Evolutionary conservation across 2,888 invertebrate genomes (phyloP).

Genomic region (Venusia cambrica): DNA sequence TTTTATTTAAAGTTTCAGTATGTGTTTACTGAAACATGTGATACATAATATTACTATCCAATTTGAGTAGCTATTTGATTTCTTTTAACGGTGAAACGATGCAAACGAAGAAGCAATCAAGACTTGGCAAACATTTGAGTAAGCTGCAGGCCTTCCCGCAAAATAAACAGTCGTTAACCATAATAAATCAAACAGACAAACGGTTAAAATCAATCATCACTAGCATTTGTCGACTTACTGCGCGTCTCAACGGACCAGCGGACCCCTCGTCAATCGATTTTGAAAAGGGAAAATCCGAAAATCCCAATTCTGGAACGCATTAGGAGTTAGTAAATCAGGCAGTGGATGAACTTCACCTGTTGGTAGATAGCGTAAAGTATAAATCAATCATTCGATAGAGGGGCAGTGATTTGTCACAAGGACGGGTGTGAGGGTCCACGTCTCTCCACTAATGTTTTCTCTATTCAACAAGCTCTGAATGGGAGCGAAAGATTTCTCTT

Average conservation of each 20-base stretch:
- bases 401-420: slow-evolving; percentile 63
- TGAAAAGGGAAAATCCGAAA: slow-evolving; percentile 63
- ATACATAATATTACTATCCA: no score
- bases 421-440: slow-evolving; percentile 24
- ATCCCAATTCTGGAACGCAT: slow-evolving; percentile 21
- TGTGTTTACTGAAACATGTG: no score
- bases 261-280: slow-evolving; percentile 60
- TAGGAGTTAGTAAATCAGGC: slow-evolving; percentile 69
- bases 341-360: slow-evolving; percentile 62
- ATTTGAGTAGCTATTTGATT: no score
- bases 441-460: slow-evolving; percentile 40
- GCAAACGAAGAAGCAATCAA: no score
- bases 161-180: slow-evolving; percentile 32
- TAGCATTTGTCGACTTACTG: slow-evolving; percentile 36
- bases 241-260: slow-evolving; percentile 49
- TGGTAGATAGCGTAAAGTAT: slow-evolving; percentile 50
- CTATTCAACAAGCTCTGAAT: slow-evolving; percentile 26
- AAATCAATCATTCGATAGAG: slow-evolving; percentile 77
- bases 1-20: no score
- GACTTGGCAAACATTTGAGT: no score
- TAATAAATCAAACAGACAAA: slow-evolving; percentile 42
- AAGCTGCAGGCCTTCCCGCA: slow-evolving; percentile 6
- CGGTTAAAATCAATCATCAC: slow-evolving; percentile 57
- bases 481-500: slow-evolving; percentile 25
- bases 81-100: no score